Conservation (phyloP, 2,888 invertebrate genomes). For the Chydorus sphaericus region DNA sequence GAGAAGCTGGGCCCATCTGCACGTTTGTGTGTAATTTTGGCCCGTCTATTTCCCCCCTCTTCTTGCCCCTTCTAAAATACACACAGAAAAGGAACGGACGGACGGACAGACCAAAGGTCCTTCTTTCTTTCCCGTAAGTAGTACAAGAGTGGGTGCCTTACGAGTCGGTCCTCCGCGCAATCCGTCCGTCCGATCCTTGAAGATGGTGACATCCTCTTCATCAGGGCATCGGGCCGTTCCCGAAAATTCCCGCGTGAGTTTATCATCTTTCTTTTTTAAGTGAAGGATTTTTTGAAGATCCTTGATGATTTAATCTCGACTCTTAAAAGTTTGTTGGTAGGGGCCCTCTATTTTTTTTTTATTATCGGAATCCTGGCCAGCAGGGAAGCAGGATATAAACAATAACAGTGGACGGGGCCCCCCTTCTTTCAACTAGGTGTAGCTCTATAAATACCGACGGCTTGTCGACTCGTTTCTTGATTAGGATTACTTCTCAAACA, state of each 20-base stretch:
- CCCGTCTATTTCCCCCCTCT: neutral
- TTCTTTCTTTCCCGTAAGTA: neutral
- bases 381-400: no score
- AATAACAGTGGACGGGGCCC: no score
- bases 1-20: no score
- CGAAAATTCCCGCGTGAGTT: constrained; percentile 5
- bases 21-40: neutral
- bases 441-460: no score
- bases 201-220: constrained; percentile 8
- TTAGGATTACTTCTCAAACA: no score
- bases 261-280: neutral
- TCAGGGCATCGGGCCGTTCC: neutral
- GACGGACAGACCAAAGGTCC: neutral
- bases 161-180: neutral
- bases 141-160: neutral
- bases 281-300: no score
- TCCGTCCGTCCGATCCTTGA: neutral
- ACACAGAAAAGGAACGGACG: neutral
- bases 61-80: neutral
- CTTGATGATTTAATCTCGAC: no score
- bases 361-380: no score
- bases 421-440: no score
- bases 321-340: no score
- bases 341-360: no score
- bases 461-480: no score